phyloP scores from a whole-genome alignment of 2,797 vertebrate species.

The Tinamus major region DNA sequence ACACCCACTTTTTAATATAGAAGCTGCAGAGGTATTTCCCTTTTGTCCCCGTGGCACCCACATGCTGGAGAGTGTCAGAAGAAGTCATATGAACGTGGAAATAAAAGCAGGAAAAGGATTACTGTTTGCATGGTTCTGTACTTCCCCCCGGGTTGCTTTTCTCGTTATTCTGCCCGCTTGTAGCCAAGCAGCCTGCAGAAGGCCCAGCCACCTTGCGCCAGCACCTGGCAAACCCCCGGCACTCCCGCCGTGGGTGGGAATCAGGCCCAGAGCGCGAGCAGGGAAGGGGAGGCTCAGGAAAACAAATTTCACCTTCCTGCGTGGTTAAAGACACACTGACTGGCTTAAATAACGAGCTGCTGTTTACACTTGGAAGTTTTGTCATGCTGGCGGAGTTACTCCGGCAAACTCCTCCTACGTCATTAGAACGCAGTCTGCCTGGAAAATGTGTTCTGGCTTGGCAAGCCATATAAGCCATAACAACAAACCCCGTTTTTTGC shows the following conservation, averaged over 20 bases:
- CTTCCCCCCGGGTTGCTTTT: neutral
- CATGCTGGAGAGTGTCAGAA: neutral
- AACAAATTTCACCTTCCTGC: neutral
- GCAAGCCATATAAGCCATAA: neutral
- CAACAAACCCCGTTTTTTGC: neutral
- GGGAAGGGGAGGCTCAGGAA: neutral
- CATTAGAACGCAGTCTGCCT: constrained; percentile 29
- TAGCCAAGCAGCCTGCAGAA: neutral
- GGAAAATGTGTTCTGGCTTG: constrained; percentile 15
- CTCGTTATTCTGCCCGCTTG: neutral
- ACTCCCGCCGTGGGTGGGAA: neutral
- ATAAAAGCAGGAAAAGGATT: neutral
- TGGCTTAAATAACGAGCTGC: constrained; percentile 38
- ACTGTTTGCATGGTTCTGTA: neutral
- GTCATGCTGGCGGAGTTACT: neutral
- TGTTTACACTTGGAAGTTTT: constrained; percentile 21
- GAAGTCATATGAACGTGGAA: fast-evolving
- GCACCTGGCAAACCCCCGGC: fast-evolving
- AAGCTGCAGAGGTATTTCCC: neutral
- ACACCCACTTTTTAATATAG: neutral
- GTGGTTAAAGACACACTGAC: neutral
- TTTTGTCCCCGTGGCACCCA: neutral
- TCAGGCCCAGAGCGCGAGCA: neutral
- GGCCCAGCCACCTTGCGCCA: neutral
- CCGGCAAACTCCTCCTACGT: constrained; percentile 31